A percentile compares a stretch with the other conserved stretches of the same genome.
phyloP scores from a whole-genome alignment of 2,888 invertebrate species.

The Trachelus stipa region DNA sequence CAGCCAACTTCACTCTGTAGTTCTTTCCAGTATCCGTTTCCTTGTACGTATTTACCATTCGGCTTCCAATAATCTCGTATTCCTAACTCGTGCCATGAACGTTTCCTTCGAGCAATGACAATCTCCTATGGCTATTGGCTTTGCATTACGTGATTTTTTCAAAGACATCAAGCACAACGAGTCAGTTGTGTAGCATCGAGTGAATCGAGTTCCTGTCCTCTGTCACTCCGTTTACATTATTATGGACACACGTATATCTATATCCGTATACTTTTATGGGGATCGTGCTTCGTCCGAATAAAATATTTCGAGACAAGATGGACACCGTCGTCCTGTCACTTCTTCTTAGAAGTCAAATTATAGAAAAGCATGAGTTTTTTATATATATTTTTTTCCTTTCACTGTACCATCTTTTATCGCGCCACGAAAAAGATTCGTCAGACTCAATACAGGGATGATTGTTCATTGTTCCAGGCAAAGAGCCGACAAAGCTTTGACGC shows the following conservation, averaged over 20 bases:
- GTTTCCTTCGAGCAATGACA: conserved; percentile 42
- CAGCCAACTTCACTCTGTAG: neutral
- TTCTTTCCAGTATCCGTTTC: neutral
- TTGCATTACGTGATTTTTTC: neutral
- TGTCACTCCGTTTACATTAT: neutral
- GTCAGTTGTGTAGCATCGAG: neutral
- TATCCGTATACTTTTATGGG: neutral
- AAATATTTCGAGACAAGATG: neutral
- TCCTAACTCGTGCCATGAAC: conserved; percentile 30
- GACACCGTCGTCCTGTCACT: too few relatives aligned
- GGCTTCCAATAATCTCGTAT: conserved; percentile 29
- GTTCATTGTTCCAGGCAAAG: conserved; percentile 54
- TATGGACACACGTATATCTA: neutral
- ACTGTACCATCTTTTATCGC: neutral
- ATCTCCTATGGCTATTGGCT: conserved; percentile 14
- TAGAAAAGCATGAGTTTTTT: neutral
- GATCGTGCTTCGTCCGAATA: neutral
- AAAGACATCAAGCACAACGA: neutral
- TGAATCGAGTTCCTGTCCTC: neutral
- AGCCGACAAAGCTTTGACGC: conserved; percentile 52
- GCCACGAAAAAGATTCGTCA: neutral
- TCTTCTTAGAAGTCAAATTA: neutral
- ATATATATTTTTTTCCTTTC: neutral
- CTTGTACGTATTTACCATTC: neutral
- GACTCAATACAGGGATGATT: conserved; percentile 47